phyloP scores from a whole-genome alignment of 2,113 vertebrate species.

The Sphaerodactylus townsendi region DNA sequence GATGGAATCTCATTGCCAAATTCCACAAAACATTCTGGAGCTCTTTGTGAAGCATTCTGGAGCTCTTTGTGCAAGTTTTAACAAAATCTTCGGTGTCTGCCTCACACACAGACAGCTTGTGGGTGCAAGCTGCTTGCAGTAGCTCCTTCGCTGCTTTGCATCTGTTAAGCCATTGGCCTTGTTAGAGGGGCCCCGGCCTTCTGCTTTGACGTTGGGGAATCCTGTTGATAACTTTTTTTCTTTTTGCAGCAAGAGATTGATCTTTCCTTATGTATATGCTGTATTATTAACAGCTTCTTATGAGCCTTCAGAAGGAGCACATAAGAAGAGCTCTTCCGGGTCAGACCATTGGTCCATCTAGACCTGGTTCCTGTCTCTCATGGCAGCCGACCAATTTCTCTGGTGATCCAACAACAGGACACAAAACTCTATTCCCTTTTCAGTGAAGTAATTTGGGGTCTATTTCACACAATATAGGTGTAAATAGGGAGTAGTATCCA shows the following conservation, averaged over 20 bases:
- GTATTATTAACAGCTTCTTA: not conserved
- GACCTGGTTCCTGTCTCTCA: too few relatives aligned
- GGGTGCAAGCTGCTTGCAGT: not conserved
- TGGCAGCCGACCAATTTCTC: too few relatives aligned
- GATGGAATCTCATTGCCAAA: not conserved
- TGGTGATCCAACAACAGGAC: too few relatives aligned
- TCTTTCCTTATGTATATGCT: not conserved
- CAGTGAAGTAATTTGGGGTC: not conserved
- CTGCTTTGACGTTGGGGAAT: not conserved
- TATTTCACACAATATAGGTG: not conserved
- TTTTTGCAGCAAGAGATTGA: not conserved
- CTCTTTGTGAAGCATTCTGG: not conserved
- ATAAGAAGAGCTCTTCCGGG: too few relatives aligned
- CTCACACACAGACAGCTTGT: not conserved
- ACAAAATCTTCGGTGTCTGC: conserved; percentile 2
- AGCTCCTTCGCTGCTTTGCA: not conserved
- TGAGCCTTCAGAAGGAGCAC: not conserved
- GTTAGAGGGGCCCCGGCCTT: conserved; percentile 10
- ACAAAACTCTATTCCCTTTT: not conserved
- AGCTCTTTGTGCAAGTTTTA: too few relatives aligned
- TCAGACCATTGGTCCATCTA: too few relatives aligned
- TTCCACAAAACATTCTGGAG: not conserved
- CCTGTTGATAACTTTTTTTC: not conserved
- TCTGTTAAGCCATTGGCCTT: not conserved
- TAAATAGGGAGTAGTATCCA: too few relatives aligned